Evolutionary conservation across 1,140 invertebrate species (phyloP), one percentile per base, ranked within the genome.

Genomic region (Ceratoteleas bidentatus): DNA sequence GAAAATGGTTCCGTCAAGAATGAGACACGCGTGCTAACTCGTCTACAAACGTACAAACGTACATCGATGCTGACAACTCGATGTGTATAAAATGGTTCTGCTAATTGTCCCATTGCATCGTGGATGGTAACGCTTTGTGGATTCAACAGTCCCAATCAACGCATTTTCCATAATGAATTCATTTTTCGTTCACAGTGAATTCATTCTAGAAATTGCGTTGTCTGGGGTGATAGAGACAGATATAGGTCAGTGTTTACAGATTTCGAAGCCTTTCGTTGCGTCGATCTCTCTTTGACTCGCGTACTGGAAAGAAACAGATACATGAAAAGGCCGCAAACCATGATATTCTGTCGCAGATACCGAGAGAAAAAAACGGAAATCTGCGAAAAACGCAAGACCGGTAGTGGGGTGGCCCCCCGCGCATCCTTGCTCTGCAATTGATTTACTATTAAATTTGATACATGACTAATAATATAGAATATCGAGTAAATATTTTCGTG

Each of bases 381-480:
- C 24, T 24, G 24, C 24, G 24, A 24, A n/a, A 45, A 45, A 45
- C 2, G 5, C 6, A n/a, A 45, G n/a, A 45, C 43, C 1, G n/a
- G n/a, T 1, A 11, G 64, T 77, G 65, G 75, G 66, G 52, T 52
- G 65, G 60, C 36, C 66, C 40, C 38, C 14, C 76, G 72, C 40
- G 58, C 56, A 70, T 76, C 69, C 75, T 84, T 84, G 62, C 81
- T 76, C 84, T 83, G 83, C 81, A 88, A 77, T 88, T 90, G 89
- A 88, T 88, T 88, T 85, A 80, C 87, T 90, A 89, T 88, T 89
- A 87, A 90, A 89, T 90, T 91, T 90, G 81, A 89, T 90, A 89
- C 90, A 89, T 90, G 83, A 90, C 87, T 90, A 90, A 87, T 89
- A 87, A 90, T 88, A 87, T 89, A 88, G 86, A 90, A 90, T 91